Base-by-base conservation (phyloP, 1,140 invertebrate species). In the Drosophila asahinai region DNA sequence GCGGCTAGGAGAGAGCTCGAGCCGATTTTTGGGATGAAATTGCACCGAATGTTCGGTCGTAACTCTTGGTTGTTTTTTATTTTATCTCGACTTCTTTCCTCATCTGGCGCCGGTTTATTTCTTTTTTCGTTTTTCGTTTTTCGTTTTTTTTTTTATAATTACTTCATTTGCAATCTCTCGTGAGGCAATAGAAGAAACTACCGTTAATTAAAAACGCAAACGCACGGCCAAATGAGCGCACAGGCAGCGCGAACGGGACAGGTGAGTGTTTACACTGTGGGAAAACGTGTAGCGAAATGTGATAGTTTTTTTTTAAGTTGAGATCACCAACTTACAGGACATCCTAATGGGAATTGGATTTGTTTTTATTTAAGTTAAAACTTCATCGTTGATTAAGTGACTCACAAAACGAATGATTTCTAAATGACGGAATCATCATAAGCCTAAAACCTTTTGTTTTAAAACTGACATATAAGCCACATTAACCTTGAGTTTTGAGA, bases 201-300 rank as follows among this genome's bases (percentile, higher is more conserved):
- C 65, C 78, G 84, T 89, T 87, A 87, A 87, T 87, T 87, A 89
- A 89, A 89, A 89, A 81, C 77, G 81, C 86, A 87, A 87, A 87
- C 80, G 77, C 84, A 74, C 63, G 64, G 77, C 38, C 67, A 86
- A 81, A 81, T 79, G 78, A 86, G 65, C 79, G 59, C 77, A 64
- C 54, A 57, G 54, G 36, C 47, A 55, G 61, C 61, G 58, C 36
- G 76, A 51, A 19, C 70, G 54, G 54, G 52, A 57, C 54, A 57
- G 36, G 36, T 57, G 54, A 57, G 54, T 57, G 54, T 22, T 7
- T 22, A 36, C 54, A 57, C 54, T 12, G 36, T 11, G 54, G 5
- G 19, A 11, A 57, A 36, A 36, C 3, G 3, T 36, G 9, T 11
- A 33, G 11, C 8, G 33, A 33, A 55, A 22, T 0, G 6, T 15